A percentile compares a stretch with the other conserved stretches of the same genome.
Conservation (phyloP, 2,113 vertebrate species). For the Herpetotheres cachinnans region DNA sequence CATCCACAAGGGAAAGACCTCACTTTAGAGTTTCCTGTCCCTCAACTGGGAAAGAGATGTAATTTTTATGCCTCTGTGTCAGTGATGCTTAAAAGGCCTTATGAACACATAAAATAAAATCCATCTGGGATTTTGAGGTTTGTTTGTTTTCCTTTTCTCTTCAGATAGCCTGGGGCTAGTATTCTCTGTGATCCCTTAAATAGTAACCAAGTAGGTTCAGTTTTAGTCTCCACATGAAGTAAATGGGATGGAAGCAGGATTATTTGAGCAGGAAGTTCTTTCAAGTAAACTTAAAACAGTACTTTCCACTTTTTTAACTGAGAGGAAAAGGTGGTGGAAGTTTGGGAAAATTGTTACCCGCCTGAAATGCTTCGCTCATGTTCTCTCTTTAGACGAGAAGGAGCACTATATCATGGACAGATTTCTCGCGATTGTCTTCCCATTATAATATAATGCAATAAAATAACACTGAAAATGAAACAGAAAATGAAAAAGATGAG, state of each 20-base stretch:
- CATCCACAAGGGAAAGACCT: background rate
- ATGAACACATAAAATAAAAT: background rate
- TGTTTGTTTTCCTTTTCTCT: background rate
- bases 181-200: background rate
- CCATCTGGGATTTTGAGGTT: background rate
- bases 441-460: conserved; percentile 21
- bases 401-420: background rate
- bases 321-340: background rate
- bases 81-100: background rate
- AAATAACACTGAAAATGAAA: conserved; percentile 39
- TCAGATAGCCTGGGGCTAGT: background rate
- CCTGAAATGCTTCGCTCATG: background rate
- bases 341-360: background rate
- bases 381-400: background rate
- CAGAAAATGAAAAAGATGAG: conserved; percentile 3
- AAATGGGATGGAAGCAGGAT: background rate
- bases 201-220: background rate
- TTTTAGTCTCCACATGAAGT: background rate
- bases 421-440: background rate
- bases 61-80: background rate
- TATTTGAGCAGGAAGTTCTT: background rate
- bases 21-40: background rate
- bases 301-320: background rate
- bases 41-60: background rate
- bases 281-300: background rate